These are phyloP conservation scores for Echiichthys vipera DNA, from an alignment of 2,797 vertebrate genomes.

Conservation along the genomic window DNA sequence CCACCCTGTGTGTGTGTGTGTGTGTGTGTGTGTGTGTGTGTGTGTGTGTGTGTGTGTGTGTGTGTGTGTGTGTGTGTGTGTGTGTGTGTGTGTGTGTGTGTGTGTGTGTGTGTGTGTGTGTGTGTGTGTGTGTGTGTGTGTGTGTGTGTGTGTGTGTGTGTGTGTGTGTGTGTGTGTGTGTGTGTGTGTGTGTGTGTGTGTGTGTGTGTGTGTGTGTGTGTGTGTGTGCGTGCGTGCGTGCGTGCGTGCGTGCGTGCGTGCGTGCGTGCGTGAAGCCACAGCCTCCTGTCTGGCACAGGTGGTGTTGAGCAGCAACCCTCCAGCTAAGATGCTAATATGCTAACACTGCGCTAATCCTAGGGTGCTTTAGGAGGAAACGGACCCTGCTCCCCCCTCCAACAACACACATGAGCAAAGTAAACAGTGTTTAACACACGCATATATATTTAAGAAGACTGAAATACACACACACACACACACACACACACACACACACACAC, in stretches of 20 bases:
- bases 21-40: slow-evolving; percentile 2
- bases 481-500: background rate
- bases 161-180: slow-evolving; percentile 12
- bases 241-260: slow-evolving; percentile 3
- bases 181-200: background rate
- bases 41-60: no score
- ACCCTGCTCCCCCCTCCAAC: slow-evolving; percentile 19
- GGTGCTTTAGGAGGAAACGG: slow-evolving; percentile 60
- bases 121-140: slow-evolving; percentile 13
- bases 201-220: slow-evolving; percentile 11
- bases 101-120: no score
- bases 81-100: no score
- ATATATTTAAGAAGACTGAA: slow-evolving; percentile 1
- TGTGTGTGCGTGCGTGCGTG: background rate
- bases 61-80: no score
- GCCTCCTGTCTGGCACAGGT: slow-evolving; percentile 73
- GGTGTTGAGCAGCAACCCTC: slow-evolving; percentile 73
- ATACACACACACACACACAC: slow-evolving; percentile 14
- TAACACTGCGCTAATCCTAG: slow-evolving; percentile 76
- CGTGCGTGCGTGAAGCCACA: slow-evolving; percentile 1
- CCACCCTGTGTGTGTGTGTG: slow-evolving; percentile 23
- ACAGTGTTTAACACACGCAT: no score
- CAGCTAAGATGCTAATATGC: slow-evolving; percentile 80
- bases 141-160: slow-evolving; percentile 12
- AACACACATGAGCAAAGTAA: slow-evolving; percentile 27